Conservation (phyloP, 2,113 vertebrate genomes). For the Monarcha castaneiventris region DNA sequence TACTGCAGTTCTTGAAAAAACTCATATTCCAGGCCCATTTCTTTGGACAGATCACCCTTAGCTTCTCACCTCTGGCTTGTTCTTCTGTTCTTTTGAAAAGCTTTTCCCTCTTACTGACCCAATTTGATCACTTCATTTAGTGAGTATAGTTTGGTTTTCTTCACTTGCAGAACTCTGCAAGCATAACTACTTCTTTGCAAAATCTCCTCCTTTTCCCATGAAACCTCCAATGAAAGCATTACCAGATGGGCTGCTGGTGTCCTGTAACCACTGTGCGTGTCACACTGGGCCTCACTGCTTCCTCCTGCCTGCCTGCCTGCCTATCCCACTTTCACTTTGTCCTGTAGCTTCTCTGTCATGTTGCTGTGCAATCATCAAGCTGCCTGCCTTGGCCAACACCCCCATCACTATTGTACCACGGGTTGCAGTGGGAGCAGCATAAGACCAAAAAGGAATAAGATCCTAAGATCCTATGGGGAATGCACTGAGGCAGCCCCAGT, state of each 20-base stretch:
- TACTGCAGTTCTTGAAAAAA: neutral
- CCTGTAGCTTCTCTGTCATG: neutral
- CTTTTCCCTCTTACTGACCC: neutral
- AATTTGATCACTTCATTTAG: neutral
- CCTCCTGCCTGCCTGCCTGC: neutral
- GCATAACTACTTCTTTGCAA: neutral
- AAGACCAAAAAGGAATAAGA: neutral
- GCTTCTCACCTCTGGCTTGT: neutral
- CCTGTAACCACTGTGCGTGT: neutral
- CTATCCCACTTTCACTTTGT: neutral
- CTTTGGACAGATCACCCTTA: neutral
- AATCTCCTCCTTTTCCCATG: neutral
- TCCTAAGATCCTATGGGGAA: neutral
- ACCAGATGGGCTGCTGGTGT: neutral
- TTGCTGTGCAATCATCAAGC: neutral
- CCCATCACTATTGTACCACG: accelerated
- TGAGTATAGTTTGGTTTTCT: neutral
- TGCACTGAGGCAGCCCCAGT: neutral
- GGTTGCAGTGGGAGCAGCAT: neutral
- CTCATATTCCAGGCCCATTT: neutral
- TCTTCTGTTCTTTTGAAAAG: neutral
- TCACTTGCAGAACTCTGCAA: neutral
- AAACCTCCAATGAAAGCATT: neutral
- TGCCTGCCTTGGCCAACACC: neutral
- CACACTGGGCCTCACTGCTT: neutral